Percentiles rank a stretch among this genome's conserved stretches.
Evolutionary conservation across 92 coral and sea anemone species (phyloP).

Genomic region (Siderastrea radians): DNA sequence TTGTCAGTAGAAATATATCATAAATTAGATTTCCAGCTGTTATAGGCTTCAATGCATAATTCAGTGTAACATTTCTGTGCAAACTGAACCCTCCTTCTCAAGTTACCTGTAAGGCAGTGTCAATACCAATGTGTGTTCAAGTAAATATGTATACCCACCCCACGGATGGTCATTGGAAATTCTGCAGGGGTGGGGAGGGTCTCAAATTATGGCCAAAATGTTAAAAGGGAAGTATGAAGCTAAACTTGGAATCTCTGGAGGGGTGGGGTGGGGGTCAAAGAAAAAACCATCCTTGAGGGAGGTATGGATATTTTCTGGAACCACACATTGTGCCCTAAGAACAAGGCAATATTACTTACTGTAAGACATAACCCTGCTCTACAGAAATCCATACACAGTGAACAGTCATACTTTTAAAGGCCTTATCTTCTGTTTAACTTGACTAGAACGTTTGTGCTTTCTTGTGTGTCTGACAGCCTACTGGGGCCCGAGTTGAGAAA

Average conservation of each 20-base stretch:
- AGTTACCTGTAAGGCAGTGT: neutral
- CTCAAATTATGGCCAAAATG: too few relatives aligned
- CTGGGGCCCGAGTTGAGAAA: neutral
- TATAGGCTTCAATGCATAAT: neutral
- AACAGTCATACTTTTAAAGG: neutral
- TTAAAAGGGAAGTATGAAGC: too few relatives aligned
- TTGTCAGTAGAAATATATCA: neutral
- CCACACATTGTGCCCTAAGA: neutral
- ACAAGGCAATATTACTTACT: neutral
- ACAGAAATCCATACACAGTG: neutral
- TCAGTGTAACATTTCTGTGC: neutral
- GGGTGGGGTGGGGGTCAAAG: too few relatives aligned
- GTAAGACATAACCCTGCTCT: neutral
- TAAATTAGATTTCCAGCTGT: neutral
- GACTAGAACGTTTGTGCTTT: constrained; percentile 1
- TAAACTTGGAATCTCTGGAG: too few relatives aligned
- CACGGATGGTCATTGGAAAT: too few relatives aligned
- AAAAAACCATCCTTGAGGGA: too few relatives aligned
- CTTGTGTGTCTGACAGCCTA: neutral
- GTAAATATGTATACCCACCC: too few relatives aligned
- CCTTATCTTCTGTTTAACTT: neutral
- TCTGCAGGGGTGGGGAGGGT: too few relatives aligned
- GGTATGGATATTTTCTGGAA: too few relatives aligned
- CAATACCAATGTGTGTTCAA: too few relatives aligned
- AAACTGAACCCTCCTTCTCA: neutral